A percentile compares a stretch with the other conserved stretches of the same genome.
phyloP scores from a whole-genome alignment of 2,888 invertebrate species.

The Desoria tigrina region DNA sequence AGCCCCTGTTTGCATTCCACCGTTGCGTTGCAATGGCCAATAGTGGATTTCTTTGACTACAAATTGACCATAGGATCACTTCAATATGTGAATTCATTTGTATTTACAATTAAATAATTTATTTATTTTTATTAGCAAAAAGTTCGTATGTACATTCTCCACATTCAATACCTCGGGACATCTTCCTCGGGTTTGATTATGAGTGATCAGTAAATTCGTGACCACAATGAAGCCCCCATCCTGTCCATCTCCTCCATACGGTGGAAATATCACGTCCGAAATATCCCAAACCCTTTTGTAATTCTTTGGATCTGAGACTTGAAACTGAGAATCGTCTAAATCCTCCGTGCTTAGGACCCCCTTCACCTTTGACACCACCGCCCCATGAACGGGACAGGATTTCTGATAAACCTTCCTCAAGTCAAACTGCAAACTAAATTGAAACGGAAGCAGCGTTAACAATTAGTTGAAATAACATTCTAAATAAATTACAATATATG shows the following conservation, averaged over 20 bases:
- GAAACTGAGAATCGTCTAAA: constrained; percentile 41
- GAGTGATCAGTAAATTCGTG: constrained; percentile 60
- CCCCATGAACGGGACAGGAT: constrained; percentile 37
- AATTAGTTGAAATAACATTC: background rate
- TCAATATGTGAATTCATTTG: background rate
- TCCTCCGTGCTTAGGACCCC: constrained; percentile 57
- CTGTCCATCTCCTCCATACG: constrained; percentile 58
- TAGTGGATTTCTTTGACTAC: background rate
- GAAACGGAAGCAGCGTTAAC: too few species aligned
- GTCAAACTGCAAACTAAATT: constrained; percentile 40
- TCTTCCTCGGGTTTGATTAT: constrained; percentile 56
- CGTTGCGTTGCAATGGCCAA: constrained; percentile 12
- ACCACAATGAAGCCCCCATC: constrained; percentile 58
- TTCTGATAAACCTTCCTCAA: constrained; percentile 41
- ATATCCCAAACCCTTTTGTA: constrained; percentile 59
- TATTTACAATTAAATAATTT: constrained; percentile 7
- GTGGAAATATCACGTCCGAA: constrained; percentile 60
- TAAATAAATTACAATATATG: too few species aligned
- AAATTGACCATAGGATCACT: background rate
- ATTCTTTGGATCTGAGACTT: constrained; percentile 32
- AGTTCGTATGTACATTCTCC: background rate
- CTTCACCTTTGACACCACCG: constrained; percentile 60
- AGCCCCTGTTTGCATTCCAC: constrained; percentile 18
- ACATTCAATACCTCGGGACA: constrained; percentile 56
- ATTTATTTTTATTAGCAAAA: background rate